Evolutionary conservation across 92 coral and sea anemone species (phyloP).

Genomic region (Zoanthus sansibaricus): DNA sequence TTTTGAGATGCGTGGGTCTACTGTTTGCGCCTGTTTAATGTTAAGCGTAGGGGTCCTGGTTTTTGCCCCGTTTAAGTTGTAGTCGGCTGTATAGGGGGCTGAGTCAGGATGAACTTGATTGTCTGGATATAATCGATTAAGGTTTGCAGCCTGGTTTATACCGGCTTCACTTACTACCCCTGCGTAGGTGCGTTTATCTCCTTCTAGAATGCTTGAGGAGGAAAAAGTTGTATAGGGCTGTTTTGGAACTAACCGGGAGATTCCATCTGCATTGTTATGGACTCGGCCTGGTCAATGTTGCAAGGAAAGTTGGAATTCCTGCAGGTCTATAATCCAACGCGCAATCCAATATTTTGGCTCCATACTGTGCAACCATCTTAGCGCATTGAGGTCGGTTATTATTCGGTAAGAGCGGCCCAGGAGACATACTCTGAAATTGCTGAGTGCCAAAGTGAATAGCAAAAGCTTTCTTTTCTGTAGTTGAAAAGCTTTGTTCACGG

Average conservation of each 20-base stretch:
- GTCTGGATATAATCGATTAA: not conserved
- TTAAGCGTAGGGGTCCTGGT: not conserved
- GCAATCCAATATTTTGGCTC: slow-evolving; percentile 54
- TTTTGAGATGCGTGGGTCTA: not conserved
- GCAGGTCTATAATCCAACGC: slow-evolving; percentile 49
- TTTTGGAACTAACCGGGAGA: slow-evolving; percentile 33
- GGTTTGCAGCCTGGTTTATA: not conserved
- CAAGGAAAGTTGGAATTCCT: slow-evolving; percentile 55
- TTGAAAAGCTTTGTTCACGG: slow-evolving; percentile 42
- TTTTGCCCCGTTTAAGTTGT: not conserved
- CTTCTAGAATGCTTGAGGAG: not conserved
- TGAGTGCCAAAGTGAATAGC: slow-evolving; percentile 51
- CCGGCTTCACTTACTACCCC: not conserved
- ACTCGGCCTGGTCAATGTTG: slow-evolving; percentile 55
- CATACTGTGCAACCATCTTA: slow-evolving; percentile 16
- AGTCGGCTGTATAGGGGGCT: not conserved
- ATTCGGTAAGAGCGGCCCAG: slow-evolving; percentile 20
- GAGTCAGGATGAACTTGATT: not conserved
- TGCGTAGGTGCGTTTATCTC: not conserved
- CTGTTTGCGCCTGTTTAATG: not conserved
- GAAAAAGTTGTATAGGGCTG: not conserved
- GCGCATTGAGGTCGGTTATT: slow-evolving; percentile 48
- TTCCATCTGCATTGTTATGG: slow-evolving; percentile 57
- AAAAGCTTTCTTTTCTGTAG: slow-evolving; percentile 59
- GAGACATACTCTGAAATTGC: slow-evolving; percentile 47